phyloP scores from a whole-genome alignment of 2,113 vertebrate genomes.

The Narcine bancroftii region DNA sequence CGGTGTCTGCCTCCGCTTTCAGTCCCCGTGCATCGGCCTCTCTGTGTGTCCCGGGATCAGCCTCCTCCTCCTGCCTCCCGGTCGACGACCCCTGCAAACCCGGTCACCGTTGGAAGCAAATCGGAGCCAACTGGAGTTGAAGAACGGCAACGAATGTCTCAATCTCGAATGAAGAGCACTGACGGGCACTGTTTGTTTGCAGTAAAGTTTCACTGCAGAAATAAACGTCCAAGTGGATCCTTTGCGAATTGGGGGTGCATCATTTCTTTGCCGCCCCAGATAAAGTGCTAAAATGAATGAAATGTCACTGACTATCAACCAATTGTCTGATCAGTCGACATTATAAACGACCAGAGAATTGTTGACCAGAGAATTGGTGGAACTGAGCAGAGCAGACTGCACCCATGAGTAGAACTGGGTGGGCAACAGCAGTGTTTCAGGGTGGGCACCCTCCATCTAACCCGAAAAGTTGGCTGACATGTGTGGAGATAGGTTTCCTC shows the following conservation, averaged over 20 bases:
- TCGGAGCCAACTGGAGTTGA: too few species aligned
- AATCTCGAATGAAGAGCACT: neutral
- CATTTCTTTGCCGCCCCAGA: neutral
- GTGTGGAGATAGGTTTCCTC: too few species aligned
- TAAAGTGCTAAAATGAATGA: neutral
- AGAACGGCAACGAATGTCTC: neutral
- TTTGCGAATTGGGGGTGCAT: neutral
- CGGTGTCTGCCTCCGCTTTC: neutral
- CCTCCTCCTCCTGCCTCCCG: neutral
- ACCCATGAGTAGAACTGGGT: too few species aligned
- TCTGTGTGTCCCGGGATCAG: neutral
- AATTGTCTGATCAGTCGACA: neutral
- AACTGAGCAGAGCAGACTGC: too few species aligned
- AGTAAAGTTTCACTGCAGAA: too few species aligned
- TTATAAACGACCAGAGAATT: neutral
- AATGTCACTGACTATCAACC: neutral
- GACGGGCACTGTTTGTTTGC: neutral
- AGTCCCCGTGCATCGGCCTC: neutral
- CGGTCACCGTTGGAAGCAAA: neutral
- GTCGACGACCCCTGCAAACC: neutral
- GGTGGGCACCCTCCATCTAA: too few species aligned
- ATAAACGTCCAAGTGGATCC: too few species aligned
- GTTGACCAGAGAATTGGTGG: too few species aligned
- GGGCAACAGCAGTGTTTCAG: too few species aligned
- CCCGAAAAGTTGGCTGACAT: too few species aligned